Base-by-base conservation (phyloP, 1,140 invertebrate species). In the Achatina immaculata region DNA sequence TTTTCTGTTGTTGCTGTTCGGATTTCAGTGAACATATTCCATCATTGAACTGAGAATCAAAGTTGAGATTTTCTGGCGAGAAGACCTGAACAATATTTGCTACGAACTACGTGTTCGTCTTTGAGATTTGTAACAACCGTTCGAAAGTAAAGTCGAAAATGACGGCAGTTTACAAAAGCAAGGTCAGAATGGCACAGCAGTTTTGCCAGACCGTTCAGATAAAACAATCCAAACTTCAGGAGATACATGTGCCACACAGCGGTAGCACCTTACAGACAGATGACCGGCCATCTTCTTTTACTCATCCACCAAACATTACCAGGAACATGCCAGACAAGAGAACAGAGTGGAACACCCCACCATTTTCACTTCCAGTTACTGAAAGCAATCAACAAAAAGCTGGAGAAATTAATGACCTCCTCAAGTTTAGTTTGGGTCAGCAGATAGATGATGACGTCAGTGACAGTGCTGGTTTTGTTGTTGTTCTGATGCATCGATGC, bases 401-500 rank as follows among this genome's bases (percentile, higher is more conserved):
- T 11, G n/a, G 24, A n/a, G 48, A 14, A 28, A 69, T 69, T 40
- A 78, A 78, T 48, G 40, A 28, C 19, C 24, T 78, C 21, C 76
- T 78, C 7, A 68, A 7, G 6, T 78, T 62, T 43, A 78, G 76
- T 40, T 31, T 78, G 34, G 1, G 21, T 3, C 76, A 78, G 62
- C 76, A 78, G 43, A 78, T 34, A 48, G 76, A 78, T n/a, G 58
- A 68, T 43, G 62, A 78, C 6, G 40, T 78, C 28, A 28, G 38
- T 0, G 42, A 68, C 24, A 68, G 45, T 43, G 40, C 58, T 68
- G 76, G 58, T 21, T 68, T 78, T 69, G 40, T 78, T 69, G 21
- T 34, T 6, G n/a, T 68, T 45, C 3, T 78, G 7, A 11, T 78
- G 16, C n/a, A 38, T 31, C 45, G 76, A 3, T 78, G 76, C 65